Percentiles rank a stretch among this genome's conserved stretches.
Conservation (phyloP, 2,797 vertebrate genomes). For the Serranus cabrilla region DNA sequence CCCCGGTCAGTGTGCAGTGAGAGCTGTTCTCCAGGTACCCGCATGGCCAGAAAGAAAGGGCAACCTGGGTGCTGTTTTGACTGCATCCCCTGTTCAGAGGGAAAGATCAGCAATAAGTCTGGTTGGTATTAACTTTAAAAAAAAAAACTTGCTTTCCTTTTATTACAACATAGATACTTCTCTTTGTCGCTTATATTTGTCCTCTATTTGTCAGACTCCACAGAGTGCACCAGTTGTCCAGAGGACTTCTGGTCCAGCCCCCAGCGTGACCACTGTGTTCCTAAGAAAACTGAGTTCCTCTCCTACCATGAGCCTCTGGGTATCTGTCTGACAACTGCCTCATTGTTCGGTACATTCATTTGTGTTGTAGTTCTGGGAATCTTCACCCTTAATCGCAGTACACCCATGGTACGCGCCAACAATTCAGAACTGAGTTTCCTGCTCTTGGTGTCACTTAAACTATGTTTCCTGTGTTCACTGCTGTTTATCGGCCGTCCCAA, state of each 20-base stretch:
- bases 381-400: slow-evolving; percentile 57
- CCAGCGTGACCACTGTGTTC: slow-evolving; percentile 67
- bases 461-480: slow-evolving; percentile 69
- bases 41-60: slow-evolving; percentile 72
- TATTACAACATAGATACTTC: too few relatives aligned
- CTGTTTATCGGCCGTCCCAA: slow-evolving; percentile 64
- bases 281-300: slow-evolving; percentile 78
- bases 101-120: slow-evolving; percentile 81
- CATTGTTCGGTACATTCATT: slow-evolving; percentile 43
- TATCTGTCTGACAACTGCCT: slow-evolving; percentile 20
- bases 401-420: slow-evolving; percentile 72
- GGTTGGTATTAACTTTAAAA: slow-evolving; percentile 70
- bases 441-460: slow-evolving; percentile 64
- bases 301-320: slow-evolving; percentile 50
- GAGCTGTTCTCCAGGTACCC: slow-evolving; percentile 80
- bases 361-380: slow-evolving; percentile 53
- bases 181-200: too few relatives aligned
- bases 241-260: slow-evolving; percentile 67
- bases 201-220: background rate
- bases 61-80: slow-evolving; percentile 83
- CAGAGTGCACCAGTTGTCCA: slow-evolving; percentile 72
- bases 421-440: slow-evolving; percentile 75
- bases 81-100: slow-evolving; percentile 80
- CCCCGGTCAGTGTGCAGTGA: slow-evolving; percentile 82
- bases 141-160: background rate